Base-by-base conservation (phyloP, 2,113 vertebrate species). In the Chionodraco myersi region DNA sequence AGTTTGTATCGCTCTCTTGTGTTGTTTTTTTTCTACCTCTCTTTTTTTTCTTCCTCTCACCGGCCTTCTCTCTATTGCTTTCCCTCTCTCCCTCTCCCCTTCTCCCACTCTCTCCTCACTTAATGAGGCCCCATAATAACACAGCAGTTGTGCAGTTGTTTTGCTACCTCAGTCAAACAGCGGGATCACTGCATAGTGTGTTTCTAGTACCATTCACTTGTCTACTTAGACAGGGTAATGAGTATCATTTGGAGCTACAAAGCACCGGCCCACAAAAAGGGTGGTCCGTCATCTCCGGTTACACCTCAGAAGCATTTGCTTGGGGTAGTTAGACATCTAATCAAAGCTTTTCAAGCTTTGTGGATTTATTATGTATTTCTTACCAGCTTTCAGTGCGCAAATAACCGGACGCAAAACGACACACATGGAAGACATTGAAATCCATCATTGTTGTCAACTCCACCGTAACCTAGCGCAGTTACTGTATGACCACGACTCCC, bases 61-160 rank as follows among this genome's bases (percentile, higher is more conserved):
- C 61, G 89, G 91, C 83, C 89, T 77, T 83, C 84, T 86, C 84
- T 88, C 90, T 82, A 85, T 90, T 83, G 88, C 85, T 77, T 80
- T 85, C 70, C 80, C 75, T 60, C 80, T 76, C 65, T 84, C 87
- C 86, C 82, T 84, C 84, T 83, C 84, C 75, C 85, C 57, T n/a
- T 92, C 90, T 92, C 91, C 88, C 88, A 79, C 91, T 92, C 92
- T 93, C 92, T 89, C 93, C 92, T 94, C 92, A 93, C 93, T 93
- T 95, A 95, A 95, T 95, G 94, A 95, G 94, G 94, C 93, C 93
- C 93, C 93, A 94, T 95, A 94, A 94, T 95, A 95, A 94, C 93
- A 92, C 94, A 91, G 94, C 93, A 91, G 94, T 94, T 94, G 94
- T 93, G 92, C 92, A 93, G 94, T 94, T 95, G 93, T 94, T 95